These are phyloP conservation scores for Bergia puertoricense DNA, from an alignment of 92 coral and sea anemone species.

Conservation along the genomic window DNA sequence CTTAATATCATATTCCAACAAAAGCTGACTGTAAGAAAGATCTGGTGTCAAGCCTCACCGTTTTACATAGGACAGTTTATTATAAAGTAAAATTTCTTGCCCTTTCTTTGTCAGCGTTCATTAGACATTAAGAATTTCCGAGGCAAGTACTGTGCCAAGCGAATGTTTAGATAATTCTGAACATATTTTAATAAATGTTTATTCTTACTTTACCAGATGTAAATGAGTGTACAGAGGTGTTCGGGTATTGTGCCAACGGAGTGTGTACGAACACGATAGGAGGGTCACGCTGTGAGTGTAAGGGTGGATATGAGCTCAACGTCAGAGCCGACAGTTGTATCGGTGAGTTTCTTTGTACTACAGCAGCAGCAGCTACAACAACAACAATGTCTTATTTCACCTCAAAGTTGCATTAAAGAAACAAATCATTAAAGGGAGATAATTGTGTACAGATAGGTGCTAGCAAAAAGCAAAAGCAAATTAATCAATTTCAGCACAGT, in stretches of 20 bases:
- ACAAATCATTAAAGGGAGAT: neutral
- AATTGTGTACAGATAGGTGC: neutral
- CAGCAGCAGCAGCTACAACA: neutral
- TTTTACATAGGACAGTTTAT: no score
- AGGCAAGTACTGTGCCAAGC: neutral
- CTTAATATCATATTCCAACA: no score
- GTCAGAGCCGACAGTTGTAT: conserved; percentile 71
- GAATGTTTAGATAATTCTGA: no score
- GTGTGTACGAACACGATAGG: conserved; percentile 93
- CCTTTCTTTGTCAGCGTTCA: no score
- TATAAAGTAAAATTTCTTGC: no score
- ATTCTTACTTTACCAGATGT: conserved; percentile 51
- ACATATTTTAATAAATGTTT: no score
- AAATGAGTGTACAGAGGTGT: conserved; percentile 84
- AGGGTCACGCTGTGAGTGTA: conserved; percentile 94
- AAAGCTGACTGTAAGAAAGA: no score
- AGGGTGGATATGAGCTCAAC: conserved; percentile 71
- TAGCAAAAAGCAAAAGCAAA: neutral
- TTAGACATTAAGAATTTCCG: no score
- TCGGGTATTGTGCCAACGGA: conserved; percentile 83
- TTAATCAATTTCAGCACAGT: no score
- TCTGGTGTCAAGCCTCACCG: no score
- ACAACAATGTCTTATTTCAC: neutral
- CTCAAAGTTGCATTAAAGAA: neutral
- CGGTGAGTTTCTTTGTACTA: conserved; percentile 55